Evolutionary conservation across 2,113 vertebrate genomes (phyloP).

Genomic region (Tetraodon nigroviridis): DNA sequence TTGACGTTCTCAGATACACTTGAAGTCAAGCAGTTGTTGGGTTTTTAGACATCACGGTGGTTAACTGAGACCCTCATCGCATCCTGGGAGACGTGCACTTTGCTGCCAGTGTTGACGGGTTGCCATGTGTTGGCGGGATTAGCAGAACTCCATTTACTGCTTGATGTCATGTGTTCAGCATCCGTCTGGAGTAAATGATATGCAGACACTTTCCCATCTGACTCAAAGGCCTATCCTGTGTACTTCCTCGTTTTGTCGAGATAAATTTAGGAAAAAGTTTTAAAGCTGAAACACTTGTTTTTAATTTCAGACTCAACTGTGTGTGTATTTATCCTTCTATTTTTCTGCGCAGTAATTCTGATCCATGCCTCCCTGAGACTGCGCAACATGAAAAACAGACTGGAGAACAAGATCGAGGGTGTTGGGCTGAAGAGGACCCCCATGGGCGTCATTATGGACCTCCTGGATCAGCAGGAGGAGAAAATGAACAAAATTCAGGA

Average conservation of each 20-base stretch:
- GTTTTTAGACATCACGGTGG: neutral
- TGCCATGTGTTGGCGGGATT: constrained; percentile 57
- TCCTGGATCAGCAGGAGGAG: constrained; percentile 94
- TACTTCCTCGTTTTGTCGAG: neutral
- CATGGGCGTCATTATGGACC: constrained; percentile 91
- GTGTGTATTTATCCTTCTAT: neutral
- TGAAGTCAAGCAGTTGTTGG: too few relatives aligned
- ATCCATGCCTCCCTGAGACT: constrained; percentile 91
- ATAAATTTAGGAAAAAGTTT: neutral
- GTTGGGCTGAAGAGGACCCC: constrained; percentile 92
- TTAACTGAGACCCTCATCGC: constrained; percentile 24
- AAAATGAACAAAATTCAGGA: constrained; percentile 87
- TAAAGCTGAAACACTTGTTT: neutral
- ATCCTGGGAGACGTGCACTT: constrained; percentile 38
- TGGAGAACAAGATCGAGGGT: constrained; percentile 95
- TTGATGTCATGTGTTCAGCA: constrained; percentile 57
- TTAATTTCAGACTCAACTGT: neutral
- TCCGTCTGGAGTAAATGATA: constrained; percentile 48
- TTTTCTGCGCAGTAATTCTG: constrained; percentile 80
- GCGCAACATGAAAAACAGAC: constrained; percentile 91
- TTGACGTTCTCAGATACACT: neutral
- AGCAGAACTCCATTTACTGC: constrained; percentile 43
- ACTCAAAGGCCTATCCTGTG: neutral
- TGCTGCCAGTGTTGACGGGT: constrained; percentile 53
- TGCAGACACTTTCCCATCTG: constrained; percentile 7